Percentiles rank a stretch among this genome's conserved stretches.
Evolutionary conservation across 2,113 vertebrate species (phyloP).

Genomic region (Bombycilla garrulus): DNA sequence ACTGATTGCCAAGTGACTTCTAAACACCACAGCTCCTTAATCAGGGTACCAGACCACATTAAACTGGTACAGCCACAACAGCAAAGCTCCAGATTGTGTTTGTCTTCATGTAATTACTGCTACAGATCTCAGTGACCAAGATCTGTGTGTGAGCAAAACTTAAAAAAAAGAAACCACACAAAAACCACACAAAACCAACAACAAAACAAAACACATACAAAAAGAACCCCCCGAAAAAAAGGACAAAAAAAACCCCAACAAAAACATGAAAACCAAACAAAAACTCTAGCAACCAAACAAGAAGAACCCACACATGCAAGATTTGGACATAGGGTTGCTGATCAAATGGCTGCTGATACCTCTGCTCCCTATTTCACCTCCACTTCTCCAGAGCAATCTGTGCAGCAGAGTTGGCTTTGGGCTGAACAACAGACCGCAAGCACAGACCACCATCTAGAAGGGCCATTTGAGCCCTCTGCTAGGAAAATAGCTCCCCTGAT

Average conservation of each 20-base stretch:
- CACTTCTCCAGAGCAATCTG: neutral
- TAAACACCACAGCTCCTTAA: neutral
- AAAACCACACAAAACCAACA: neutral
- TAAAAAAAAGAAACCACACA: neutral
- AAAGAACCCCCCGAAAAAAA: too few relatives aligned
- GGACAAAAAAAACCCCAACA: neutral
- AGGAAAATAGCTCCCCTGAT: neutral
- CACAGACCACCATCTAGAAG: neutral
- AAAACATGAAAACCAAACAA: neutral
- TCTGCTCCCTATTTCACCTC: neutral
- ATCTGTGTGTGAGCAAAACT: neutral
- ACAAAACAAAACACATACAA: neutral
- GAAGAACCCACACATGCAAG: neutral
- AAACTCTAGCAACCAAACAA: neutral
- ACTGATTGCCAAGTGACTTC: neutral
- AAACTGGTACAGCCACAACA: neutral
- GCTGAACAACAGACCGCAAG: neutral
- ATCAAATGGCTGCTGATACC: neutral
- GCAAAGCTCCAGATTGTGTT: neutral
- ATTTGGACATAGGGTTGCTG: neutral
- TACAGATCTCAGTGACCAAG: neutral
- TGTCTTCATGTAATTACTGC: neutral
- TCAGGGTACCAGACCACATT: neutral
- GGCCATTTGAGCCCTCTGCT: rapidly evolving
- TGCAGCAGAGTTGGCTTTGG: neutral